These are phyloP conservation scores for Struthidea cinerea DNA, from an alignment of 2,113 vertebrate genomes.

Conservation along the genomic window DNA sequence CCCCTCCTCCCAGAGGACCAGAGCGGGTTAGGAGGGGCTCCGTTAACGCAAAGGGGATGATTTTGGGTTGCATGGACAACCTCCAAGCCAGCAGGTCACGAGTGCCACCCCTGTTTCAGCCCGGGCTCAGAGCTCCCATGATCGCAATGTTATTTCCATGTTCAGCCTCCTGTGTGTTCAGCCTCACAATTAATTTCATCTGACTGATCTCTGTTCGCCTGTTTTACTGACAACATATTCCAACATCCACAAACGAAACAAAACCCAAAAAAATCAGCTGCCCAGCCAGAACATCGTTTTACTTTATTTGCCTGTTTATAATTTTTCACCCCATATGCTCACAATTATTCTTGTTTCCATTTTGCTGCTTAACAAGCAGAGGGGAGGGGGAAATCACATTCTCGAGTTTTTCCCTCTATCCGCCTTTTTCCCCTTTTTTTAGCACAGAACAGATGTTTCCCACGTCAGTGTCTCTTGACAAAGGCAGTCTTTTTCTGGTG, in stretches of 20 bases:
- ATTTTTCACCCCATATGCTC: not conserved
- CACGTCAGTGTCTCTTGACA: conserved; percentile 45
- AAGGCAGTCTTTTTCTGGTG: conserved; percentile 1
- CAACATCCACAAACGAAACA: not conserved
- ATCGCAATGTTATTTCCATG: accelerated
- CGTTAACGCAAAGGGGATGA: accelerated
- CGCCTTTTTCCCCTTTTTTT: conserved; percentile 22
- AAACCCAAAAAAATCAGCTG: not conserved
- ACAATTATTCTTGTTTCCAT: not conserved
- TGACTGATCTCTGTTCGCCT: not conserved
- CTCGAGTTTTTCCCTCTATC: not conserved
- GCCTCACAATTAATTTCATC: not conserved
- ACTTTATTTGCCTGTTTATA: not conserved
- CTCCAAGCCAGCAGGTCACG: accelerated
- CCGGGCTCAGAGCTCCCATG: not conserved
- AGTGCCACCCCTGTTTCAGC: not conserved
- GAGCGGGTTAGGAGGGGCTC: not conserved
- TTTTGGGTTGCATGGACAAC: accelerated
- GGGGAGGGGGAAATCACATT: not conserved
- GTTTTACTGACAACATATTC: not conserved
- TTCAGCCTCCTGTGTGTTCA: not conserved
- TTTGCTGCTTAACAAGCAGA: not conserved
- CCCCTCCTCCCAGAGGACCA: not conserved
- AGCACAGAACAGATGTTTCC: conserved; percentile 43
- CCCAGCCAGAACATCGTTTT: not conserved